These are phyloP conservation scores for Polydrusus pterygomalis DNA, from an alignment of 2,888 invertebrate species.

Conservation along the genomic window DNA sequence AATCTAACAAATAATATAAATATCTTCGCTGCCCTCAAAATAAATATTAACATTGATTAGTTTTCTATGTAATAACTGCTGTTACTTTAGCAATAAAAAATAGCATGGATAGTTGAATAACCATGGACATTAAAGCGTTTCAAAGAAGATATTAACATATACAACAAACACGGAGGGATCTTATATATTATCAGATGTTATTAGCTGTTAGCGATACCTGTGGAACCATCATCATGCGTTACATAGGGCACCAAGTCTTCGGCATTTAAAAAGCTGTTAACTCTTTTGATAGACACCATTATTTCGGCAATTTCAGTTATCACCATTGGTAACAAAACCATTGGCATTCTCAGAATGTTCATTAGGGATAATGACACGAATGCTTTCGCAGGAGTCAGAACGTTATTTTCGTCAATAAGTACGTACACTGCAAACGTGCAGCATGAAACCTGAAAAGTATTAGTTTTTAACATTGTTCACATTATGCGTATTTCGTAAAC, in stretches of 20 bases:
- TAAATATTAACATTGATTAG: no score
- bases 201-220: constrained; percentile 75
- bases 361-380: constrained; percentile 77
- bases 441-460: constrained; percentile 62
- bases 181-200: background rate
- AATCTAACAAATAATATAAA: background rate
- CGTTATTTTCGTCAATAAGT: constrained; percentile 68
- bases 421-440: constrained; percentile 70
- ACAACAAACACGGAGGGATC: no score
- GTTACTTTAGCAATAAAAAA: no score
- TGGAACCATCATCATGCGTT: constrained; percentile 80
- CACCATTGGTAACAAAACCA: constrained; percentile 73
- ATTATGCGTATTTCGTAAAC: constrained; percentile 56
- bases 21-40: background rate
- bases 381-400: constrained; percentile 73
- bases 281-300: constrained; percentile 76
- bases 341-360: constrained; percentile 75
- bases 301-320: constrained; percentile 60
- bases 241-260: constrained; percentile 90
- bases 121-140: no score
- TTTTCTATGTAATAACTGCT: no score
- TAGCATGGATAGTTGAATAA: no score
- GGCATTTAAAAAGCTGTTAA: constrained; percentile 93
- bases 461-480: background rate
- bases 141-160: no score